Evolutionary conservation across 2,797 vertebrate genomes (phyloP).

Genomic region (Helostoma temminkii): DNA sequence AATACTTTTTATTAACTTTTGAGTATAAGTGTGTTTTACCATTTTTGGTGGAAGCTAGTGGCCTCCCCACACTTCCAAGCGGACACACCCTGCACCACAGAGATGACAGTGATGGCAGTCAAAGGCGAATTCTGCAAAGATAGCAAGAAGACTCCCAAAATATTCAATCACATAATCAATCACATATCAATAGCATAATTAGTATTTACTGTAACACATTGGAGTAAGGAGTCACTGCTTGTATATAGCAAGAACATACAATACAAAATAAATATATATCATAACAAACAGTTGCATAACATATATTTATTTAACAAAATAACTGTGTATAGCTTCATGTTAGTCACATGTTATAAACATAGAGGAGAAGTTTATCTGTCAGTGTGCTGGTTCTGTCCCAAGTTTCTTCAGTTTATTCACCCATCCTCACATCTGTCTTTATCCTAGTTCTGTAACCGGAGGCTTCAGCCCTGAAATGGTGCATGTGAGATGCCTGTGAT

Average conservation of each 20-base stretch:
- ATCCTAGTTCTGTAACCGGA: constrained; percentile 52
- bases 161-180: not conserved
- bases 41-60: not conserved
- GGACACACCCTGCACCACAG: not conserved
- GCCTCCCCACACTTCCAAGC: too few relatives aligned
- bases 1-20: too few relatives aligned
- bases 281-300: not conserved
- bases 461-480: constrained; percentile 51
- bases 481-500: constrained; percentile 73
- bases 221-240: not conserved
- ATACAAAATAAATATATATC: too few relatives aligned
- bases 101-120: not conserved
- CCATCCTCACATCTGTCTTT: constrained; percentile 55
- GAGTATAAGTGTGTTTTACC: not conserved
- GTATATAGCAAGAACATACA: not conserved
- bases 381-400: constrained; percentile 40
- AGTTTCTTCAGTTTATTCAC: constrained; percentile 51
- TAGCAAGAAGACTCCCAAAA: not conserved
- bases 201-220: not conserved
- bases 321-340: not conserved
- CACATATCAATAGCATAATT: too few relatives aligned
- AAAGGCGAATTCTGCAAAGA: too few relatives aligned
- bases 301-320: not conserved
- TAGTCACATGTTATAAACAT: constrained; percentile 6
- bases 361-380: constrained; percentile 30